These are phyloP conservation scores for Montifringilla adamsi DNA, from an alignment of 2,113 vertebrate species.

Conservation along the genomic window DNA sequence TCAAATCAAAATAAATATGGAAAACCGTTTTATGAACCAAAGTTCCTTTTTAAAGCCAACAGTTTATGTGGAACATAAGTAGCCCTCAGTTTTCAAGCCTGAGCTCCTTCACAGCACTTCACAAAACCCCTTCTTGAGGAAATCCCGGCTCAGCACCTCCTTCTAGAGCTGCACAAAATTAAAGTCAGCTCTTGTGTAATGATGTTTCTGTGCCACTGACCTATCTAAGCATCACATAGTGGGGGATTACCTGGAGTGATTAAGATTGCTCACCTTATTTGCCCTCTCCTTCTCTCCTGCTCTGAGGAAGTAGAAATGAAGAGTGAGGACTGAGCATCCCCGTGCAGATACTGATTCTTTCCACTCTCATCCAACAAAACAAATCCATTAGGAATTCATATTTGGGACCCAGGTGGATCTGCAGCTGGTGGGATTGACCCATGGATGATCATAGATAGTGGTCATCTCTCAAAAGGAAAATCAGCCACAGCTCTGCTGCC, in stretches of 20 bases:
- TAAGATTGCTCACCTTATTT: neutral
- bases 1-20: constrained; percentile 14
- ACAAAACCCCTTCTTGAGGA: neutral
- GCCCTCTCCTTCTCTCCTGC: neutral
- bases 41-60: neutral
- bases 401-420: neutral
- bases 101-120: neutral
- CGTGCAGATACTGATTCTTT: neutral
- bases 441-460: neutral
- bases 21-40: neutral
- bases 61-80: neutral
- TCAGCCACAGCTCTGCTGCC: neutral
- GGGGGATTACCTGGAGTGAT: neutral
- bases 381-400: neutral
- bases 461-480: neutral
- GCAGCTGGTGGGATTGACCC: neutral
- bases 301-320: neutral
- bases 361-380: neutral
- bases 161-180: neutral
- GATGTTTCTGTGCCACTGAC: neutral
- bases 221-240: neutral
- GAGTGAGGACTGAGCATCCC: neutral
- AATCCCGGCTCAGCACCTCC: neutral
- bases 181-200: neutral
- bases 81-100: neutral